Percentiles rank a stretch among this genome's conserved stretches.
Evolutionary conservation across 2,797 vertebrate genomes (phyloP).

Genomic region (Parauchenoglanis ngamensis): DNA sequence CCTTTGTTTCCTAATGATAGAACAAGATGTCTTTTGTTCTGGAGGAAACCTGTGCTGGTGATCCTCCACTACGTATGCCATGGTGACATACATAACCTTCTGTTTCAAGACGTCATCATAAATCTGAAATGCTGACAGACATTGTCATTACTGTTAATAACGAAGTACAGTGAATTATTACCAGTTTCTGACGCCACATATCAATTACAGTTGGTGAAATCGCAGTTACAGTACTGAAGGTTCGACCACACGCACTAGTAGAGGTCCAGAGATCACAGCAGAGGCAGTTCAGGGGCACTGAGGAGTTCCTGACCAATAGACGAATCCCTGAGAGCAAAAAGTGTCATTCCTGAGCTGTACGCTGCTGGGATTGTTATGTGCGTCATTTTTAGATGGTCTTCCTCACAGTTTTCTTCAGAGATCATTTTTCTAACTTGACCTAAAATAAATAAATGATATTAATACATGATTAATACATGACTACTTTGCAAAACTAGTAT

Average conservation of each 20-base stretch:
- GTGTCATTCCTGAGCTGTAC: conserved; percentile 75
- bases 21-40: neutral
- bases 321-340: conserved; percentile 68
- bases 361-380: conserved; percentile 75
- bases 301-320: conserved; percentile 65
- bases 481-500: neutral
- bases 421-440: conserved; percentile 72
- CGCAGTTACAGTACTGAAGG: neutral
- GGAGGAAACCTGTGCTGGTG: no score
- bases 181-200: neutral
- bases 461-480: neutral
- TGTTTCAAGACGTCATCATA: neutral
- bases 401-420: conserved; percentile 59
- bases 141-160: neutral
- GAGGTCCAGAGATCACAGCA: conserved; percentile 54
- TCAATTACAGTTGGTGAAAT: neutral
- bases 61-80: neutral
- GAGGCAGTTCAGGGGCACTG: conserved; percentile 63
- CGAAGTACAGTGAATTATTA: neutral
- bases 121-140: neutral
- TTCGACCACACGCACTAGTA: neutral
- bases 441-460: conserved; percentile 43
- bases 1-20: neutral
- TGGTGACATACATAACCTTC: neutral
- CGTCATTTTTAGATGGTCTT: conserved; percentile 45